Conservation (phyloP, 2,113 vertebrate species). For the Coptodon bakossiorum region DNA sequence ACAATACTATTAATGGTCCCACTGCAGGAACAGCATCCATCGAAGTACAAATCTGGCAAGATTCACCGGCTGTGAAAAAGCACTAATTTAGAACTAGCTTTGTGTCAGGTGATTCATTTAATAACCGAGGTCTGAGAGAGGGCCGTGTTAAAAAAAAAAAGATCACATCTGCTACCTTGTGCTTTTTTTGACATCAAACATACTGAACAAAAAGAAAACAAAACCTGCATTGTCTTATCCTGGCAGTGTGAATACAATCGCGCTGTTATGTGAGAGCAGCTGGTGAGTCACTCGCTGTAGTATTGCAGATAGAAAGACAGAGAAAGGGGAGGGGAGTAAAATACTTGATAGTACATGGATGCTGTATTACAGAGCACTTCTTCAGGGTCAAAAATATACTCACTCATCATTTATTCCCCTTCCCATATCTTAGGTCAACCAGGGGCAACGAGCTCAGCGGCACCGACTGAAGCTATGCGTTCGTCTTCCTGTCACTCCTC, state of each 20-base stretch:
- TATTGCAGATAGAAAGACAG: neutral
- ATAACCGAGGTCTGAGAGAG: constrained; percentile 9
- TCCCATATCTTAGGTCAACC: constrained; percentile 17
- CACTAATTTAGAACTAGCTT: constrained; percentile 44
- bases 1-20: constrained; percentile 52
- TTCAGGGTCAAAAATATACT: constrained; percentile 14
- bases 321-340: neutral
- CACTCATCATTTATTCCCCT: constrained; percentile 5
- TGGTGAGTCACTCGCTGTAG: constrained; percentile 16
- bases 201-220: constrained; percentile 16
- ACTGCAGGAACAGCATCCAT: constrained; percentile 43
- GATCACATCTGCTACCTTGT: neutral
- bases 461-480: constrained; percentile 4
- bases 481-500: neutral
- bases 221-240: constrained; percentile 26
- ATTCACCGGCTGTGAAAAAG: constrained; percentile 7
- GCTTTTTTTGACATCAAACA: constrained; percentile 30
- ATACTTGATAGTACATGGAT: neutral
- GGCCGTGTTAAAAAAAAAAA: neutral
- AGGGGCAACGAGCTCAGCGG: constrained; percentile 22
- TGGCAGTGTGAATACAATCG: constrained; percentile 1
- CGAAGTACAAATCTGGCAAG: constrained; percentile 9
- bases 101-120: constrained; percentile 25
- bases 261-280: constrained; percentile 10
- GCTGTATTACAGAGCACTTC: neutral